Conservation (phyloP, 2,888 invertebrate species). For the Phorcus lineatus region DNA sequence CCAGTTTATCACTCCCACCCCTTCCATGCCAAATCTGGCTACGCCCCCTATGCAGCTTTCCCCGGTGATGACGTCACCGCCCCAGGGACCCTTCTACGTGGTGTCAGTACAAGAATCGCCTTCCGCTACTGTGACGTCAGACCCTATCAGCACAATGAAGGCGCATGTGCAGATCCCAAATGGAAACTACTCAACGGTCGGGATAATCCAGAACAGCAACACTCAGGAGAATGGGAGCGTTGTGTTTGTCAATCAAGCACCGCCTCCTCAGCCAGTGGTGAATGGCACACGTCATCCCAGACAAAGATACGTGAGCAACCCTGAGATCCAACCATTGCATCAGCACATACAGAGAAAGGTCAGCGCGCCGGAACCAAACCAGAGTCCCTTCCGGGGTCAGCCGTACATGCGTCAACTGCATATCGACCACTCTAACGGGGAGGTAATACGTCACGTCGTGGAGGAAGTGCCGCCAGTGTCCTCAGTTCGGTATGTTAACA, state of each 20-base stretch:
- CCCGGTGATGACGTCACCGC: constrained; percentile 4
- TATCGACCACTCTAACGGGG: neutral
- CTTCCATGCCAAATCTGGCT: neutral
- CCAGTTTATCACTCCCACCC: neutral
- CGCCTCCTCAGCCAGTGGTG: neutral
- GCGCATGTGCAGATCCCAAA: neutral
- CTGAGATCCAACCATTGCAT: neutral
- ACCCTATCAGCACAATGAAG: neutral
- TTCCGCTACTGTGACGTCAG: neutral
- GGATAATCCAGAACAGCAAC: neutral
- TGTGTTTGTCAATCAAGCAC: neutral
- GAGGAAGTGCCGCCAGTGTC: neutral
- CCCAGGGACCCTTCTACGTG: neutral
- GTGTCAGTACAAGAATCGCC: neutral
- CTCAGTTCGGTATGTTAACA: neutral
- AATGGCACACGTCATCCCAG: neutral
- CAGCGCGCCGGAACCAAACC: neutral
- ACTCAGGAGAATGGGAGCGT: neutral
- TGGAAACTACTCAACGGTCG: neutral
- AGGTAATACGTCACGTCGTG: neutral
- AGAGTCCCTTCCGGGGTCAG: neutral
- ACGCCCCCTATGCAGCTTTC: neutral
- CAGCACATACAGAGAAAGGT: neutral
- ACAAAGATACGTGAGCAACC: neutral
- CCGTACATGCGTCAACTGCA: neutral